Evolutionary conservation across 2,888 invertebrate species (phyloP).

Genomic region (Sepioteuthis lessoniana): DNA sequence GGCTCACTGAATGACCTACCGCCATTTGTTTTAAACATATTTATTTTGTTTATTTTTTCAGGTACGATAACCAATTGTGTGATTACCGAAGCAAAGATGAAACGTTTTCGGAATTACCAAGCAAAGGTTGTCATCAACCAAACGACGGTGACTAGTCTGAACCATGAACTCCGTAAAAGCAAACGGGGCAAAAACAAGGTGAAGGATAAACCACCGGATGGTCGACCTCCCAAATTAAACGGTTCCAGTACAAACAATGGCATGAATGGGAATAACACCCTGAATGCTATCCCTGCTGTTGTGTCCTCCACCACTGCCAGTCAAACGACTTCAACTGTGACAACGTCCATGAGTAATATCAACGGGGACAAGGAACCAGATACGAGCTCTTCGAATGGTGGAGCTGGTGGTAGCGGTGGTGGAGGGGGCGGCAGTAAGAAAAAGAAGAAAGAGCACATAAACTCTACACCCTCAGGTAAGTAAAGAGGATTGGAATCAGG

Average conservation of each 20-base stretch:
- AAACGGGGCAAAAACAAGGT: constrained; percentile 49
- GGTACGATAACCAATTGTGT: constrained; percentile 46
- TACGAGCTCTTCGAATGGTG: constrained; percentile 49
- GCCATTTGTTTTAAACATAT: not conserved
- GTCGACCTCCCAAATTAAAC: constrained; percentile 26
- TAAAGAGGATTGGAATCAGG: not conserved
- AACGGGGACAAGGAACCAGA: constrained; percentile 51
- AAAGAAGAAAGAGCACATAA: constrained; percentile 51
- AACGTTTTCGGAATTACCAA: constrained; percentile 46
- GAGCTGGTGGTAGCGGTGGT: not conserved
- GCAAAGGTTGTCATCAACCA: not conserved
- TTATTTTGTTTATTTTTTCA: not conserved
- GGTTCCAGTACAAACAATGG: not conserved
- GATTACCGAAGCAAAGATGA: constrained; percentile 44
- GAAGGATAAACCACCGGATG: constrained; percentile 50
- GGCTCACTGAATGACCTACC: not conserved
- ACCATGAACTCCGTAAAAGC: constrained; percentile 41
- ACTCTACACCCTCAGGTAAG: constrained; percentile 49
- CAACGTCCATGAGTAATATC: constrained; percentile 50
- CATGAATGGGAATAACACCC: not conserved
- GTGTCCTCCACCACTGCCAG: constrained; percentile 49
- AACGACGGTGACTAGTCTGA: not conserved
- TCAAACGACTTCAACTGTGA: constrained; percentile 48
- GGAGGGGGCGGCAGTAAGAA: constrained; percentile 50
- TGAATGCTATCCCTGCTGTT: constrained; percentile 49